phyloP scores from a whole-genome alignment of 2,113 vertebrate species.

The Diadophis punctatus region DNA sequence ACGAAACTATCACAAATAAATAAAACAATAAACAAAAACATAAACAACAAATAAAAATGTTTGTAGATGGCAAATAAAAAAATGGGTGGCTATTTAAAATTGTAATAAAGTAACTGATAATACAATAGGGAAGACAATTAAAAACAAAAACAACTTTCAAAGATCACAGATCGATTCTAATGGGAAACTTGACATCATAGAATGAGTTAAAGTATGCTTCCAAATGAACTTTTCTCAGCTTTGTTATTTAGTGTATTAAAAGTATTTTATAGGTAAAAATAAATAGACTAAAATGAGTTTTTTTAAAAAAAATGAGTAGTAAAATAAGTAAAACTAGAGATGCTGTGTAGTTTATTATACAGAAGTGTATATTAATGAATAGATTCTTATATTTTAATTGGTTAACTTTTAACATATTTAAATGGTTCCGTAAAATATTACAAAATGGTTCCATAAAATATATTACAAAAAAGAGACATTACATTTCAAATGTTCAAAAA shows the following conservation, averaged over 20 bases:
- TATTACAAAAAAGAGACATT: neutral
- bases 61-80: neutral
- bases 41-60: neutral
- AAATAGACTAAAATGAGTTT: neutral
- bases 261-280: neutral
- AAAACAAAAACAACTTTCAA: neutral
- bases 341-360: neutral
- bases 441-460: neutral
- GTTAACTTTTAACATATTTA: neutral
- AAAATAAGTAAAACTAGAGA: neutral
- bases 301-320: neutral
- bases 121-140: neutral
- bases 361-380: neutral
- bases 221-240: neutral
- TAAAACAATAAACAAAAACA: too few species aligned
- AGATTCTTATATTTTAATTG: neutral
- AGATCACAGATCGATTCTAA: neutral
- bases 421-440: neutral
- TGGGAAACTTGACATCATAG: neutral
- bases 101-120: neutral
- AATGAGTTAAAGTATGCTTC: neutral
- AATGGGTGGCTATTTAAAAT: neutral
- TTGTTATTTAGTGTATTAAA: neutral
- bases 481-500: neutral
- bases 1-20: neutral